Base-by-base conservation (phyloP, 2,113 vertebrate species). In the Propithecus coquereli region DNA sequence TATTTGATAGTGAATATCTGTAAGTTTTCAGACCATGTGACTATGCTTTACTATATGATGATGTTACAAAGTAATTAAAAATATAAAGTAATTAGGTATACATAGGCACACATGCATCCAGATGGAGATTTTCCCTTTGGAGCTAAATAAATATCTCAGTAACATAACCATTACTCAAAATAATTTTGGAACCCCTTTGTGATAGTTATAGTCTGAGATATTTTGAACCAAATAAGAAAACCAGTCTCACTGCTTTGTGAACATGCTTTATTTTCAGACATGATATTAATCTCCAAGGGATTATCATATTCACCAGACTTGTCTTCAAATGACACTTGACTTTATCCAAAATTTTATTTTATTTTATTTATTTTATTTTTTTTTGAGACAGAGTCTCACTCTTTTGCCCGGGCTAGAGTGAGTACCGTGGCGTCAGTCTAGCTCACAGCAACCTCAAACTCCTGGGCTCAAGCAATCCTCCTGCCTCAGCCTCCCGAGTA, bases 21-120 rank as follows among this genome's bases (percentile, higher is more conserved):
- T 95, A 91, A 40, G 25, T 83, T 90, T 94, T 81, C 61, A 95
- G 71, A 77, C 27, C 20, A 73, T 50, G 40, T 89, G 59, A 92
- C n/a, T 68, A 3, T 66, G 91, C 91, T 81, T 73, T 34, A 80
- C 59, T 77, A 32, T 52, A 79, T 83, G 25, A 83, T 27, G 47
- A 85, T 88, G 14, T 91, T 91, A 81, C 61, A 88, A 91, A 82
- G 40, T 74, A 94, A 96, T 88, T 86, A 89, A 65, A 96, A 89
- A 61, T 73, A 65, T 59, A 23, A 68, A 59, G 45, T 74, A 47
- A 80, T 91, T 50, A 11, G 10, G 32, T 52, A 17, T 30, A 37
- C 16, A 43, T 23, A 25, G 7, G 23, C n/a, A 32, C 37, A 37
- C 45, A 83, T 12, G 9, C 8, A 70, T 70, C 17, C 14, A 87